Percentiles rank a stretch among this genome's conserved stretches.
Conservation (phyloP, 2,113 vertebrate genomes). For the Crotophaga sulcirostris region DNA sequence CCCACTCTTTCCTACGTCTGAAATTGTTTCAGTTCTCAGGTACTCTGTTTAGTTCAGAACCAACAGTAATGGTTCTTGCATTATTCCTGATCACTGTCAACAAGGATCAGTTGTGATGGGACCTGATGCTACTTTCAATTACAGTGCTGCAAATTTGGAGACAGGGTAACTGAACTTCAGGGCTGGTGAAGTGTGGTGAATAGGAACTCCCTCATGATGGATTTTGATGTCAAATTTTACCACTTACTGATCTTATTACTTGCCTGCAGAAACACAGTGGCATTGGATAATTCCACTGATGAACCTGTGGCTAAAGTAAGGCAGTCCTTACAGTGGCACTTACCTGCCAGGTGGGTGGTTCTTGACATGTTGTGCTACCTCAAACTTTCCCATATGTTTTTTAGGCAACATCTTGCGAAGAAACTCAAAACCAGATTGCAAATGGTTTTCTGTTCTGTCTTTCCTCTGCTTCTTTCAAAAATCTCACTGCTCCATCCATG, state of each 20-base stretch:
- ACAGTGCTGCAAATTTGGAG: not conserved
- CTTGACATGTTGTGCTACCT: not conserved
- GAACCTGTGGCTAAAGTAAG: not conserved
- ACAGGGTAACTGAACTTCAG: rapidly evolving
- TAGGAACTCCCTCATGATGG: not conserved
- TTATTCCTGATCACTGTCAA: not conserved
- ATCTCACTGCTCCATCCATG: not conserved
- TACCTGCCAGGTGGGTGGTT: not conserved
- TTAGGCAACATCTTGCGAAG: no score
- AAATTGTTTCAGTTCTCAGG: not conserved
- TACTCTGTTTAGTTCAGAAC: not conserved
- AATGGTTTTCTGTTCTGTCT: not conserved
- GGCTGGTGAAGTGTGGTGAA: not conserved
- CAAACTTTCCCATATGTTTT: rapidly evolving
- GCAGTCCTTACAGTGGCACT: not conserved
- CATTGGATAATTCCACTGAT: not conserved
- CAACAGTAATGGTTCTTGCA: not conserved
- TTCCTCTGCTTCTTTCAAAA: not conserved
- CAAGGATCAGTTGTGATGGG: not conserved
- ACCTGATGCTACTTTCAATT: not conserved
- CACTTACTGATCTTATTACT: not conserved
- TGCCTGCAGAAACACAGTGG: not conserved
- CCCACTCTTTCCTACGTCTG: not conserved
- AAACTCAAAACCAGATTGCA: not conserved
- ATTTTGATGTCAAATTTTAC: not conserved